Conservation (phyloP, 1,140 invertebrate species). For the Paralvinella palmiformis region DNA sequence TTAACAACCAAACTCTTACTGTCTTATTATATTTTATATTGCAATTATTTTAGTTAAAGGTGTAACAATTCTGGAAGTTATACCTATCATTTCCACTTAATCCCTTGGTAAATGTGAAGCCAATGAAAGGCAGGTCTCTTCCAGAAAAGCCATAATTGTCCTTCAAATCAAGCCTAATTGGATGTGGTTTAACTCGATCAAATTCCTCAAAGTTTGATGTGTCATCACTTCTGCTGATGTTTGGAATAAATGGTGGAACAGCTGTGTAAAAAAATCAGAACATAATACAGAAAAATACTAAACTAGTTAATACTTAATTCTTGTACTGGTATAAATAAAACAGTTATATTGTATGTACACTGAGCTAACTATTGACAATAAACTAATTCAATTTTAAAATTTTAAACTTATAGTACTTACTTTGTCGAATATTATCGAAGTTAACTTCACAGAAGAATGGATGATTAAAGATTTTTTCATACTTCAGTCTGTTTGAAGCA, state of each 20-base stretch:
- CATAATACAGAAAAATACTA: no score
- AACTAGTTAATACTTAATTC: no score
- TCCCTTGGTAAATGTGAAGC: slow-evolving; percentile 79
- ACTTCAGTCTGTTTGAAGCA: slow-evolving; percentile 52
- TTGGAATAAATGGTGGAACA: slow-evolving; percentile 88
- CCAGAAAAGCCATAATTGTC: slow-evolving; percentile 59
- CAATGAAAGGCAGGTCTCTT: slow-evolving; percentile 89
- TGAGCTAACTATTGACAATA: no score
- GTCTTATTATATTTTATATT: no score
- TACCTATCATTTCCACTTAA: no score
- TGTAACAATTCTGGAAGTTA: no score
- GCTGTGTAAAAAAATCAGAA: slow-evolving; percentile 73
- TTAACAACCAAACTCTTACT: no score
- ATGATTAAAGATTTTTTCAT: slow-evolving; percentile 38
- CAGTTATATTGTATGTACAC: no score
- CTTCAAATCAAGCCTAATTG: neutral
- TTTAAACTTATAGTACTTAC: slow-evolving; percentile 30
- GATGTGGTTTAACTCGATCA: neutral
- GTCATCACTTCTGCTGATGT: slow-evolving; percentile 91
- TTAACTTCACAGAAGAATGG: slow-evolving; percentile 34
- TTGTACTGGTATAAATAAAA: no score
- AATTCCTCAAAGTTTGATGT: slow-evolving; percentile 87
- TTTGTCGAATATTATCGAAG: slow-evolving; percentile 34
- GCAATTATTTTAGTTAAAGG: no score
- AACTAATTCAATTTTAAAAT: no score